Evolutionary conservation across 2,797 vertebrate genomes (phyloP), one percentile per base, ranked within the genome.

Genomic region (Girardinus metallicus): DNA sequence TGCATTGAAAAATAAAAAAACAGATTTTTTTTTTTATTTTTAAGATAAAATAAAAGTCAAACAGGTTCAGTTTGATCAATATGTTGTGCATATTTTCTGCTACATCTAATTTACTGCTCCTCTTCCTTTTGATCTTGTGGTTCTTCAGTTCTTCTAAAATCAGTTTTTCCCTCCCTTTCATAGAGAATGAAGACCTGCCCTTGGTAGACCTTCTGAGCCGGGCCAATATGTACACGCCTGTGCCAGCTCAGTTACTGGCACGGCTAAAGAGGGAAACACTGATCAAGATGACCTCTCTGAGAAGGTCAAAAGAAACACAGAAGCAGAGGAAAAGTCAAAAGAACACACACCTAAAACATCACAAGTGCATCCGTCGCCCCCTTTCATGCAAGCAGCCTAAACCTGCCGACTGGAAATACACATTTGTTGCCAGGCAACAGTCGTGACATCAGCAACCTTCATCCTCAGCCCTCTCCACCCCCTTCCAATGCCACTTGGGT

Each of bases 371-470:
- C 80, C 90, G 77, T 85, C 85, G 36, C 60, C 84, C 90, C 60
- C 88, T 57, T n/a, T 86, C 84, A 74, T 77, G 85, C 74, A 95
- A 85, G 87, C 87, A 87, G 87, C 79, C 87, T 88, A 87, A 91
- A 80, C 85, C 92, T 92, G 83, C 82, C 79, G 92, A 91, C 90
- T 93, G 93, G 88, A 93, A 94, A 94, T 92, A 94, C 90, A 86
- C 62, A 87, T 90, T 73, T 82, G 95, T 96, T 97, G 90, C 96
- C 92, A 93, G 75, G 96, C 94, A 95, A 97, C 96, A 91, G 85
- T 44, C 75, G 93, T 92, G 93, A 96, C 93, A 96, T 96, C 94
- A 95, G 95, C 93, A 94, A 94, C 92, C 87, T 94, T 90, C 92
- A 91, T 93, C 91, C 86, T 73, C 84, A 55, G 66, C 77, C 64